These are phyloP conservation scores for Calosoma granatense DNA, from an alignment of 1,140 invertebrate genomes.

Conservation along the genomic window DNA sequence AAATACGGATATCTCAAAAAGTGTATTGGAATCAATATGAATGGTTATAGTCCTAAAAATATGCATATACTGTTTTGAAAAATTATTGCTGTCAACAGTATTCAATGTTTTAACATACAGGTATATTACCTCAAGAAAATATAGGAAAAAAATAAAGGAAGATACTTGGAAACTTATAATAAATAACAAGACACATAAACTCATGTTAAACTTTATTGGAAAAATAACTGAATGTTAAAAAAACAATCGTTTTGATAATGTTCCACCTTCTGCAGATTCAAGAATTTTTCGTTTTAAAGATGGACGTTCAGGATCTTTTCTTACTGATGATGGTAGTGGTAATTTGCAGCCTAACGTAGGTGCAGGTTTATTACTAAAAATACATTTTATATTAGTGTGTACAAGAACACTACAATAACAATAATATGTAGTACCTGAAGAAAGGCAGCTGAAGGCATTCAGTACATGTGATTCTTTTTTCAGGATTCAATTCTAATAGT, in stretches of 20 bases:
- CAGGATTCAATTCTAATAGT: constrained; percentile 76
- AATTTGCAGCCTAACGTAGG: constrained; percentile 71
- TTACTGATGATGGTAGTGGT: constrained; percentile 60
- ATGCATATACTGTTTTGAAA: too few species aligned
- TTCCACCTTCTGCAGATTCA: constrained; percentile 56
- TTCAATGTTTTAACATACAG: too few species aligned
- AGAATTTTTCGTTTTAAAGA: constrained; percentile 64
- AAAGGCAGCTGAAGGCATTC: constrained; percentile 74
- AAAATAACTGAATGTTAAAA: constrained; percentile 25
- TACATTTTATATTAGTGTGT: constrained; percentile 27
- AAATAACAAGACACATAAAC: too few species aligned
- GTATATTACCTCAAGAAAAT: too few species aligned
- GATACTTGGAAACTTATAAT: too few species aligned
- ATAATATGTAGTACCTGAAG: constrained; percentile 48
- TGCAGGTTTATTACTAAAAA: constrained; percentile 72
- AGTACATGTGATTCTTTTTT: constrained; percentile 70
- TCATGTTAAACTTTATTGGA: too few species aligned
- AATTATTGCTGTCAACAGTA: too few species aligned
- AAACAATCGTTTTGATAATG: constrained; percentile 50
- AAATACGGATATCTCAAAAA: too few species aligned
- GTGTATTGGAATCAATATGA: too few species aligned
- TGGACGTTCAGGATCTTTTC: constrained; percentile 50
- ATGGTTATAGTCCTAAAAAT: too few species aligned
- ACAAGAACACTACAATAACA: not conserved
- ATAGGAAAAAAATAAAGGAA: too few species aligned